phyloP scores from a whole-genome alignment of 2,113 vertebrate species.

The Stigmatopora nigra region DNA sequence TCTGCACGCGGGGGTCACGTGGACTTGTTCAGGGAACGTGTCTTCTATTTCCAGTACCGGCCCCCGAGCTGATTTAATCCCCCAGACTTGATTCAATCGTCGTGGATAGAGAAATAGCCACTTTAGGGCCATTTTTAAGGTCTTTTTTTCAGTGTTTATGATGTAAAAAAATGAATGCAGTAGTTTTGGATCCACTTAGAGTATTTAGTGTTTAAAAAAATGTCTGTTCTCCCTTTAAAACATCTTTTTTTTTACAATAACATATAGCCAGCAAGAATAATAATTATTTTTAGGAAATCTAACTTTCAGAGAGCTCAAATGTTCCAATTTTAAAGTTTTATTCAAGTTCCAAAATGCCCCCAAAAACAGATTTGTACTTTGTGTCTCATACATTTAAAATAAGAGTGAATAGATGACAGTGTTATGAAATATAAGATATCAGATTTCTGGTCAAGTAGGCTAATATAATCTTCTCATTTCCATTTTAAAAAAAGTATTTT shows the following conservation, averaged over 20 bases:
- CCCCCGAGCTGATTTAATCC: conserved; percentile 64
- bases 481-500: not conserved
- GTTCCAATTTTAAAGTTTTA: conserved; percentile 19
- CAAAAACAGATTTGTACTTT: conserved; percentile 56
- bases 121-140: too few relatives aligned
- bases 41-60: conserved; percentile 67
- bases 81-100: conserved; percentile 40
- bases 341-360: conserved; percentile 11
- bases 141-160: too few relatives aligned
- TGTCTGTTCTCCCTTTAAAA: conserved; percentile 14
- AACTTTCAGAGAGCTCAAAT: conserved; percentile 14
- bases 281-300: conserved; percentile 44
- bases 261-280: conserved; percentile 47
- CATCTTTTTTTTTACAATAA: conserved; percentile 37
- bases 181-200: conserved; percentile 8
- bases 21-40: conserved; percentile 41
- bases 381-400: conserved; percentile 44
- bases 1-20: conserved; percentile 29
- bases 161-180: too few relatives aligned
- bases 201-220: conserved; percentile 30
- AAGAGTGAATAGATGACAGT: conserved; percentile 40
- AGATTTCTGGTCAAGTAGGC: not conserved
- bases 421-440: not conserved
- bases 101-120: too few relatives aligned
- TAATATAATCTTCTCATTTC: not conserved